phyloP scores from a whole-genome alignment of 1,140 invertebrate species.

The Conopomorpha cramerella region DNA sequence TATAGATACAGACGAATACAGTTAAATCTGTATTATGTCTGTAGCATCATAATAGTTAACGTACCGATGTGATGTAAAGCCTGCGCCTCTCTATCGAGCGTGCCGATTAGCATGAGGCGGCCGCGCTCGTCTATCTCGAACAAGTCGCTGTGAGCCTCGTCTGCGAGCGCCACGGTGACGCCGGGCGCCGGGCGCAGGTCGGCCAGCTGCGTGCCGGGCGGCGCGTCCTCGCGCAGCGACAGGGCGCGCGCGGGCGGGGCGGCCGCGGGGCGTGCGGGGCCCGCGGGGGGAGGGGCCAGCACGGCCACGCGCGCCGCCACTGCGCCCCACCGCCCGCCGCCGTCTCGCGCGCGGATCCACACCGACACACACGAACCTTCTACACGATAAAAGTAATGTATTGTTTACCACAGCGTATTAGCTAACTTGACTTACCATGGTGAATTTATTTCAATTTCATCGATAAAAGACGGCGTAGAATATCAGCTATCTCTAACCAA shows the following conservation, averaged over 20 bases:
- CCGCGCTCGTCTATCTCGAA: conserved; percentile 78
- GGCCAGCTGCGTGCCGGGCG: conserved; percentile 27
- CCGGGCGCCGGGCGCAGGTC: conserved; percentile 59
- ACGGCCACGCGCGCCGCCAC: conserved; percentile 80
- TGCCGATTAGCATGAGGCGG: conserved; percentile 70
- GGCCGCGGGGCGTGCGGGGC: conserved; percentile 73
- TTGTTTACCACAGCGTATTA: too few species aligned
- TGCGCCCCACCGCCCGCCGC: conserved; percentile 71
- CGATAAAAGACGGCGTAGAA: too few species aligned
- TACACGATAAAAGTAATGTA: too few species aligned
- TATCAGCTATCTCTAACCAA: too few species aligned
- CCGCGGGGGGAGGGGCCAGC: conserved; percentile 71
- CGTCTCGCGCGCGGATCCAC: conserved; percentile 85
- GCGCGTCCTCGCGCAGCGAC: conserved; percentile 79
- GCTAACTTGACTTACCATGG: too few species aligned
- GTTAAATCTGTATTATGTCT: too few species aligned
- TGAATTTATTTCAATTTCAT: too few species aligned
- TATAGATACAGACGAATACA: too few species aligned
- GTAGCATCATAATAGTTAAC: too few species aligned
- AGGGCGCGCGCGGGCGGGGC: conserved; percentile 72
- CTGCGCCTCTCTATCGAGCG: conserved; percentile 77
- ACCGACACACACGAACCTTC: too few species aligned
- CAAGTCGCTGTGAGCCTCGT: conserved; percentile 62
- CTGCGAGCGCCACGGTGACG: conserved; percentile 66
- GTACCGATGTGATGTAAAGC: conserved; percentile 76